Conservation (phyloP, 2,797 vertebrate genomes). For the Enteromius thamalakanensis region DNA sequence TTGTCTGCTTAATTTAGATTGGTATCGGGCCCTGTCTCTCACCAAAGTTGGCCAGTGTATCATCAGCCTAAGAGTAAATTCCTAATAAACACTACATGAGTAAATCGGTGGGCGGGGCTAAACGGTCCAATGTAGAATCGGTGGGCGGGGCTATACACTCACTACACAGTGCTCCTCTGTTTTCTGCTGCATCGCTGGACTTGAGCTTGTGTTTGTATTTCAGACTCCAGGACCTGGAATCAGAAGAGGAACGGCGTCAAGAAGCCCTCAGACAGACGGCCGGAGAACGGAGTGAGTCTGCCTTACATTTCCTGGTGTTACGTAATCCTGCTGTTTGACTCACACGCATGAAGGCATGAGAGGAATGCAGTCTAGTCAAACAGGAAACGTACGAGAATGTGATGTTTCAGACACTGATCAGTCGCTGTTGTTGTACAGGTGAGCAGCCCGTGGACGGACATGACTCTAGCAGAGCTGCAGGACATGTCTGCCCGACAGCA, state of each 20-base stretch:
- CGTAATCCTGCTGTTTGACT: not conserved
- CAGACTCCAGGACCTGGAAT: slow-evolving; percentile 83
- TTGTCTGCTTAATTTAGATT: too few species aligned
- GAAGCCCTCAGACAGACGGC: slow-evolving; percentile 80
- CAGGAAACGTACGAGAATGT: not conserved
- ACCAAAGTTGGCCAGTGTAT: too few species aligned
- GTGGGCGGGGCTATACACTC: too few species aligned
- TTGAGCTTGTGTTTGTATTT: slow-evolving; percentile 52
- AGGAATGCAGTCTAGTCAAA: slow-evolving; percentile 1
- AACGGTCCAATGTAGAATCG: fast-evolving
- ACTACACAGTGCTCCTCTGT: not conserved
- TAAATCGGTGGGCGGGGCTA: too few species aligned
- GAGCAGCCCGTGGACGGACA: slow-evolving; percentile 88
- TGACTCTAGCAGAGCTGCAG: slow-evolving; percentile 94
- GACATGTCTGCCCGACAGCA: slow-evolving; percentile 98
- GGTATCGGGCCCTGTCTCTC: too few species aligned
- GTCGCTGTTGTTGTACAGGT: slow-evolving; percentile 73
- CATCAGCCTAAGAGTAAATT: too few species aligned
- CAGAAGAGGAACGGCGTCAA: slow-evolving; percentile 90
- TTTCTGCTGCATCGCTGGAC: not conserved
- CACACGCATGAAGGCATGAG: not conserved
- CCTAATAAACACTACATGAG: too few species aligned
- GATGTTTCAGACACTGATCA: not conserved
- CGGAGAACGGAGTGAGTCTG: slow-evolving; percentile 91
- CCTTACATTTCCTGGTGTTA: not conserved